Evolutionary conservation across 2,797 vertebrate genomes (phyloP), one percentile per base, ranked within the genome.

Genomic region (Coregonus ussuriensis): DNA sequence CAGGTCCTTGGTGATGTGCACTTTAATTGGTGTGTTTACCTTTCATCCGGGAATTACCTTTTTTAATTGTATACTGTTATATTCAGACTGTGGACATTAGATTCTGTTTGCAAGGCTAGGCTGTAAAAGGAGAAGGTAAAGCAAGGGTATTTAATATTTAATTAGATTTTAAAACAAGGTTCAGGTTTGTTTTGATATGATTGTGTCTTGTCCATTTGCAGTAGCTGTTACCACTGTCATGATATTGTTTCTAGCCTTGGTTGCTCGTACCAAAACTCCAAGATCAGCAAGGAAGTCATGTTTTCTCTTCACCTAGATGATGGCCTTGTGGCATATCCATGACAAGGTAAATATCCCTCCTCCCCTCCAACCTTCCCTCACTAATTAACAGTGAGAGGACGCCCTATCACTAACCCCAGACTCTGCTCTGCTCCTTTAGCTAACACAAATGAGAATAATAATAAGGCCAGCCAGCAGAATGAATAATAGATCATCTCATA

Each of bases 391-490:
- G 81, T 71, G 77, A 78, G 82, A 85, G 76, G 78, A 89, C 78
- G 76, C 84, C 78, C 71, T 56, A 84, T 89, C 81, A 81, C 80
- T 71, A 80, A 82, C 89, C 82, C 85, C 80, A 79, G 88, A 87
- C 83, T 85, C 84, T 78, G 74, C 81, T 74, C 79, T 85, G 59
- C 67, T 37, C 79, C 70, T 65, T 33, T 25, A 77, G 76, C 63
- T 51, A 74, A 76, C 84, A 86, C 87, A 88, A 85, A n/a, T 79
- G 80, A 89, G 88, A 91, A 90, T 89, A 90, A 89, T 91, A 92
- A 91, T 88, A 88, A 92, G 85, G 76, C 80, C 59, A 86, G 76
- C 81, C 54, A 59, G 78, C 77, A 70, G 83, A 85, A 89, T 90
- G 84, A 92, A 93, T 93, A 90, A 92, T 88, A 89, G 85, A 91